These are phyloP conservation scores for Bombyx mori DNA, from an alignment of 1,140 invertebrate genomes.

Conservation along the genomic window DNA sequence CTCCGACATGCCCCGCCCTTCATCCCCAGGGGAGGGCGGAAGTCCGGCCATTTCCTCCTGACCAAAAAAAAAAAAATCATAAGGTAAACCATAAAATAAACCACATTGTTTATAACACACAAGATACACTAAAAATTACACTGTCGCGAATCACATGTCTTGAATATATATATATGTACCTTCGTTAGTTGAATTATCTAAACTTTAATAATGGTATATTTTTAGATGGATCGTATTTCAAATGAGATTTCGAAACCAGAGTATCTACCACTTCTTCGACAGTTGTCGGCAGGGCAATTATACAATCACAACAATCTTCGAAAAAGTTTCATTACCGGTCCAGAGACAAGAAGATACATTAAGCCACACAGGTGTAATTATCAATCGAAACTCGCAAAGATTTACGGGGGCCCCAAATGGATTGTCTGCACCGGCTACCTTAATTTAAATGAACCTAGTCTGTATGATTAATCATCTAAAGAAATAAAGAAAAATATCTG, in stretches of 20 bases:
- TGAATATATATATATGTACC: neutral
- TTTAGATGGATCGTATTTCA: conserved; percentile 54
- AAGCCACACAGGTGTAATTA: conserved; percentile 61
- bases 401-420: conserved; percentile 60
- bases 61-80: too few species aligned
- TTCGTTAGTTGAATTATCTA: too few species aligned
- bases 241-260: conserved; percentile 53
- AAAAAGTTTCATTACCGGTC: conserved; percentile 43
- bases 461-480: conserved; percentile 38
- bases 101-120: too few species aligned
- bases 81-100: too few species aligned
- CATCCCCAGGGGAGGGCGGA: too few species aligned
- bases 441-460: conserved; percentile 55
- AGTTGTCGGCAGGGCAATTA: conserved; percentile 40
- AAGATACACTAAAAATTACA: too few species aligned
- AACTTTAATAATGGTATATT: conserved; percentile 5
- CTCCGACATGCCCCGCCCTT: too few species aligned
- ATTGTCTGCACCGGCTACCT: conserved; percentile 58
- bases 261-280: conserved; percentile 42
- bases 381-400: conserved; percentile 40
- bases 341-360: conserved; percentile 51
- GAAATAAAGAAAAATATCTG: too few species aligned
- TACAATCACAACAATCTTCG: conserved; percentile 32
- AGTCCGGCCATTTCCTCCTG: too few species aligned
- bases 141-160: neutral